A percentile compares a stretch with the other conserved stretches of the same genome.
These are phyloP conservation scores for Morelia viridis DNA, from an alignment of 2,797 vertebrate species.

Conservation along the genomic window DNA sequence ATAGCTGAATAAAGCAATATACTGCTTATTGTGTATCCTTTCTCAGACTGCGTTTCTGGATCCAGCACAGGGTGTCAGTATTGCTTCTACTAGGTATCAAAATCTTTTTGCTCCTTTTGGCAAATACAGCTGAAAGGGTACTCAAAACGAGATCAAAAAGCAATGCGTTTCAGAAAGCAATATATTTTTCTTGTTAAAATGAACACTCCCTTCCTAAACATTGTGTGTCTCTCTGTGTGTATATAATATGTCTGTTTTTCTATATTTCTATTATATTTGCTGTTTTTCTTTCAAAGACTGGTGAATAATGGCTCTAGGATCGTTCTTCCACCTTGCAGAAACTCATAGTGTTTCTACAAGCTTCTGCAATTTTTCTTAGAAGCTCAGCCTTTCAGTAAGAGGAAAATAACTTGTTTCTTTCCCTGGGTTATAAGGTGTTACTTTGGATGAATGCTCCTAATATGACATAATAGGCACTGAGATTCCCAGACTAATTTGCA, in stretches of 20 bases:
- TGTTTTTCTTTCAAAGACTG: background rate
- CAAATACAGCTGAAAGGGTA: background rate
- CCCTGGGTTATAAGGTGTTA: background rate
- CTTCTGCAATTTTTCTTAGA: background rate
- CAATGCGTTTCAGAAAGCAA: background rate
- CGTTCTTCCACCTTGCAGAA: background rate
- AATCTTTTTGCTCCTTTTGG: background rate
- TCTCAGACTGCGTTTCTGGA: background rate
- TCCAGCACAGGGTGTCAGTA: background rate
- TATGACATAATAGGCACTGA: background rate
- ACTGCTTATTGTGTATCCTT: background rate
- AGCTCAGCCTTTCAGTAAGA: background rate
- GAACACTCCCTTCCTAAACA: background rate
- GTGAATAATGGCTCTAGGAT: background rate
- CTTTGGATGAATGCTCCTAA: conserved; percentile 19
- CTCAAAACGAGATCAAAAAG: background rate
- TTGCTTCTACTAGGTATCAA: background rate
- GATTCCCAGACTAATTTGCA: conserved; percentile 20
- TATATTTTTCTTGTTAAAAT: background rate
- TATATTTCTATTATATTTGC: background rate
- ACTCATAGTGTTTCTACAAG: conserved; percentile 7
- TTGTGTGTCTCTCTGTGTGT: background rate
- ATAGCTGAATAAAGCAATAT: background rate
- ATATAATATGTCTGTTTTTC: background rate
- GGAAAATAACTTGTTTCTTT: conserved; percentile 20